Conservation (phyloP, 2,113 vertebrate species). For the Poicephalus meyeri region DNA sequence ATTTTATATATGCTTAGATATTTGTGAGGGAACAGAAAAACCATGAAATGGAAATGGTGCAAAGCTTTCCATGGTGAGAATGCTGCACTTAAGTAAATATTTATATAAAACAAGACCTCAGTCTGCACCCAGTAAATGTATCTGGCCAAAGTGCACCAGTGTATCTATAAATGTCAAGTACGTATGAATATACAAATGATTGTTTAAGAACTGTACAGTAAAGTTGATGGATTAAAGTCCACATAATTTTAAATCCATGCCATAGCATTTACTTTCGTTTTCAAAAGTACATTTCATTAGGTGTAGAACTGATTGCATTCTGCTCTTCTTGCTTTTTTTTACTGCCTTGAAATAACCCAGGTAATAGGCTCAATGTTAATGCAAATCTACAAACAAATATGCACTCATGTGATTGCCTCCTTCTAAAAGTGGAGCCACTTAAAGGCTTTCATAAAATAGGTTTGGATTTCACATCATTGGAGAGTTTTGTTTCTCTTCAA, state of each 20-base stretch:
- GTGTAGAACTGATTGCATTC: not conserved
- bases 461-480: not conserved
- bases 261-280: not conserved
- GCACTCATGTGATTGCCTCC: fast-evolving
- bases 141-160: not conserved
- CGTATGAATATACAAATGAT: not conserved
- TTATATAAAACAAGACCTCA: not conserved
- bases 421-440: not conserved
- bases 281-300: not conserved
- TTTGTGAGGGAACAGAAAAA: not conserved
- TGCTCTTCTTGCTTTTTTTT: not conserved
- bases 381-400: not conserved
- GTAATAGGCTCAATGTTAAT: not conserved
- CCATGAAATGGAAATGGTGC: not conserved
- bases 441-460: not conserved
- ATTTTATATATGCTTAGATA: not conserved
- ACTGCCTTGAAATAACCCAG: not conserved
- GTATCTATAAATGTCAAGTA: not conserved
- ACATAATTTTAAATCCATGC: not conserved
- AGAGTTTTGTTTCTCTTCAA: not conserved
- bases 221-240: not conserved
- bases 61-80: not conserved
- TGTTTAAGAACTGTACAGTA: not conserved
- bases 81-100: not conserved
- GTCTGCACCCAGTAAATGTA: not conserved